Evolutionary conservation across 2,113 vertebrate species (phyloP).

Genomic region (Proterorhinus semilunaris): DNA sequence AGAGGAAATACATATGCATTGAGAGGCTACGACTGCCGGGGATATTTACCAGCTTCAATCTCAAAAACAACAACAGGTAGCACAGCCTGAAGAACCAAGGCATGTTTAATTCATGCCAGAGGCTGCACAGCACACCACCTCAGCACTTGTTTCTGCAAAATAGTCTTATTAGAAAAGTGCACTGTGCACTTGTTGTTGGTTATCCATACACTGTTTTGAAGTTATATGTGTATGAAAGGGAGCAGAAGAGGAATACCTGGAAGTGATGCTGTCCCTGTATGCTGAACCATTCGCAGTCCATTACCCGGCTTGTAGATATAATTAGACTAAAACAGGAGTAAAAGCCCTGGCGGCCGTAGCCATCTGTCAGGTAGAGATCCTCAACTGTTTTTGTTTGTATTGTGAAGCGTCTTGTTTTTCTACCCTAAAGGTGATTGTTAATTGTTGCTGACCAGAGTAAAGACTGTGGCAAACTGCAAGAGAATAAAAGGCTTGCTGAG

Average conservation of each 20-base stretch:
- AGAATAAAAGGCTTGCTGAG: slow-evolving; percentile 11
- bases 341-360: slow-evolving; percentile 45
- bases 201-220: slow-evolving; percentile 37
- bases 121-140: slow-evolving; percentile 35
- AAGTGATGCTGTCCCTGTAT: slow-evolving; percentile 55
- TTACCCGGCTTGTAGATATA: slow-evolving; percentile 70
- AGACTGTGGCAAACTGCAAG: slow-evolving; percentile 1
- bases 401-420: neutral
- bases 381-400: slow-evolving; percentile 40
- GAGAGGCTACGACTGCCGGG: slow-evolving; percentile 44
- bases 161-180: slow-evolving; percentile 49
- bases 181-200: slow-evolving; percentile 21
- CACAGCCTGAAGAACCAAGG: slow-evolving; percentile 54
- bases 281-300: slow-evolving; percentile 66
- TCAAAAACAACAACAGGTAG: slow-evolving; percentile 69
- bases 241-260: slow-evolving; percentile 36
- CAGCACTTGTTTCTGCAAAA: slow-evolving; percentile 50
- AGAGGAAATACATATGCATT: slow-evolving; percentile 67
- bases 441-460: slow-evolving; percentile 18
- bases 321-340: slow-evolving; percentile 66
- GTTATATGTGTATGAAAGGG: slow-evolving; percentile 17
- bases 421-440: slow-evolving; percentile 10
- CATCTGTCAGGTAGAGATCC: slow-evolving; percentile 68
- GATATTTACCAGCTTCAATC: slow-evolving; percentile 65
- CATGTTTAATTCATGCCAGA: slow-evolving; percentile 72